A percentile compares a stretch with the other conserved stretches of the same genome.
Evolutionary conservation across 2,888 invertebrate species (phyloP).

Genomic region (Macrosoma leucophasiata): DNA sequence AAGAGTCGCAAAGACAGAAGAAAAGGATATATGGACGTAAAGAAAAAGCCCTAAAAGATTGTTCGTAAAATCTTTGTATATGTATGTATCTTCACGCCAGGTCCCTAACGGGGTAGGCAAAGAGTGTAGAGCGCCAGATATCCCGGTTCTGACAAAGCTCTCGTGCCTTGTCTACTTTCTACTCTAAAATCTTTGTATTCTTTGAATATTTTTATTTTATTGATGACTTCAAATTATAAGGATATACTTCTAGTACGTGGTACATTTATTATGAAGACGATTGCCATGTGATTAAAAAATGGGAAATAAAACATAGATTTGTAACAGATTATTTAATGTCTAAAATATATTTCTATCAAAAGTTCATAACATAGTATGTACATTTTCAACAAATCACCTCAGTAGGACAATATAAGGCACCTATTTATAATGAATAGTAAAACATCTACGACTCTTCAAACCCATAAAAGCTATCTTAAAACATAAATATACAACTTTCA

Average conservation of each 20-base stretch:
- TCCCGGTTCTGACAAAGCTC: no score
- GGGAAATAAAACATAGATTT: constrained; percentile 34
- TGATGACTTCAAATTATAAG: no score
- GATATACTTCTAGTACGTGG: no score
- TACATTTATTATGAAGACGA: no score
- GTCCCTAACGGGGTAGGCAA: no score
- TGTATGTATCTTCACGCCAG: no score
- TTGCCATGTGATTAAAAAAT: constrained; percentile 21
- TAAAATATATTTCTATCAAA: constrained; percentile 66
- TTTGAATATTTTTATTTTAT: no score
- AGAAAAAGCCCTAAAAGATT: constrained; percentile 46
- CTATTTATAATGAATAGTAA: constrained; percentile 35
- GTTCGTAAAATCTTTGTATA: constrained; percentile 2
- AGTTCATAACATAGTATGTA: constrained; percentile 70
- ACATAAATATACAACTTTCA: constrained; percentile 49
- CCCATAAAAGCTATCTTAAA: constrained; percentile 35
- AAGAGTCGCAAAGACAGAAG: constrained; percentile 41
- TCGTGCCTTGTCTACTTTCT: constrained; percentile 20
- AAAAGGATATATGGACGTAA: constrained; percentile 60
- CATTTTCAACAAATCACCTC: constrained; percentile 68
- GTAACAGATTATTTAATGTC: constrained; percentile 62
- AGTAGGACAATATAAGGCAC: constrained; percentile 65
- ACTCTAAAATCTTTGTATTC: constrained; percentile 22
- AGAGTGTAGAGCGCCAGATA: no score
- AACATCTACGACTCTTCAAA: constrained; percentile 34